These are phyloP conservation scores for Parapristionchus giblindavisi DNA, from an alignment of 2,888 invertebrate species.

Conservation along the genomic window DNA sequence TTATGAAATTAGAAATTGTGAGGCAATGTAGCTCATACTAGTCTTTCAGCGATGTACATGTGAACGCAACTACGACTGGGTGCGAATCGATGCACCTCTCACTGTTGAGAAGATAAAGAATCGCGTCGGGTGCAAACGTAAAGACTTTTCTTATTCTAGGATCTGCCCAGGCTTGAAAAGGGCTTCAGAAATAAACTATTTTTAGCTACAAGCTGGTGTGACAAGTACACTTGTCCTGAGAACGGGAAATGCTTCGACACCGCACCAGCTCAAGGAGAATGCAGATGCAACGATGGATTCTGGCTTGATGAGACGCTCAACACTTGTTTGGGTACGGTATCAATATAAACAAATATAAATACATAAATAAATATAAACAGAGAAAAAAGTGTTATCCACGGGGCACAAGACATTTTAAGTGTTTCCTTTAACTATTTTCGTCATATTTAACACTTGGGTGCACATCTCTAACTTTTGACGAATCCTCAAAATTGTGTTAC, in stretches of 20 bases:
- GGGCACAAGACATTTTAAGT: too few species aligned
- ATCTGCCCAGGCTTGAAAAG: neutral
- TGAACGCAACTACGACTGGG: conserved; percentile 30
- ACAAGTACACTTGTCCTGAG: conserved; percentile 19
- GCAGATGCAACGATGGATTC: conserved; percentile 32
- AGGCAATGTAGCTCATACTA: too few species aligned
- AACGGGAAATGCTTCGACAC: conserved; percentile 19
- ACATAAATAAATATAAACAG: neutral
- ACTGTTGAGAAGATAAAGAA: conserved; percentile 36
- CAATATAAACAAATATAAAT: neutral
- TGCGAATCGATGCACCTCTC: conserved; percentile 11
- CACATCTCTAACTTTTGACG: too few species aligned
- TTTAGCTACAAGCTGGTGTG: conserved; percentile 23
- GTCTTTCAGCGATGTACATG: conserved; percentile 25
- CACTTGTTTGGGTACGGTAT: conserved; percentile 6
- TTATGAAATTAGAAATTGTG: too few species aligned
- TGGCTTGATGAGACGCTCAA: conserved; percentile 1
- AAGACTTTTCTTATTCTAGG: too few species aligned
- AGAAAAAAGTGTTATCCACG: too few species aligned
- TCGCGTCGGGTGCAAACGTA: conserved; percentile 31
- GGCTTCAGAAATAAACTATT: neutral
- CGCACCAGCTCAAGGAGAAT: conserved; percentile 12
- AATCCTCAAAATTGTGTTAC: neutral
- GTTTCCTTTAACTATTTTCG: too few species aligned
- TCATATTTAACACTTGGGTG: too few species aligned